phyloP scores from a whole-genome alignment of 2,113 vertebrate species.

The Aspiorhynchus laticeps region DNA sequence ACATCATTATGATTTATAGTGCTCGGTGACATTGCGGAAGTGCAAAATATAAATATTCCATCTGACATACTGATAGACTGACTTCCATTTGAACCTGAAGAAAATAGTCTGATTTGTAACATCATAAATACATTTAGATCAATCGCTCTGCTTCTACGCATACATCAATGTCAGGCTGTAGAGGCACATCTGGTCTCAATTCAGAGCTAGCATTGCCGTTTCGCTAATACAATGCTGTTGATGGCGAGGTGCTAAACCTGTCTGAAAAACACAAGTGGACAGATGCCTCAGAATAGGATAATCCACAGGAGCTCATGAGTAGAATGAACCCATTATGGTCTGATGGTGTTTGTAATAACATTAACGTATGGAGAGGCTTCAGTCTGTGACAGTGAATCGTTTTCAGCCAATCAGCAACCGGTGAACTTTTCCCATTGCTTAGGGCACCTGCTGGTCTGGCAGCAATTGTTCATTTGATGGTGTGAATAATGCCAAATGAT shows the following conservation, averaged over 20 bases:
- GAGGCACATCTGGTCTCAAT: constrained; percentile 37
- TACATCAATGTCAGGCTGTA: constrained; percentile 14
- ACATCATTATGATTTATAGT: constrained; percentile 59
- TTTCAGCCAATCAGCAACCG: constrained; percentile 30
- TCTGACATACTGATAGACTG: constrained; percentile 46
- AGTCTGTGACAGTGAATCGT: constrained; percentile 5
- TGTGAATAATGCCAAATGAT: constrained; percentile 17
- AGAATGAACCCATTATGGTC: constrained; percentile 40
- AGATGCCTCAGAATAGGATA: constrained; percentile 33
- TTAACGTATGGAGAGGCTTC: constrained; percentile 34
- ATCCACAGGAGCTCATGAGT: constrained; percentile 20
- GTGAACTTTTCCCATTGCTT: constrained; percentile 13
- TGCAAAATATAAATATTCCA: constrained; percentile 39
- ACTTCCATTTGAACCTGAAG: constrained; percentile 40
- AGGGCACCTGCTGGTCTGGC: constrained; percentile 5
- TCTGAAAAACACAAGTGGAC: constrained; percentile 13
- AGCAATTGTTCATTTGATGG: background rate
- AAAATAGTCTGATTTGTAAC: constrained; percentile 44
- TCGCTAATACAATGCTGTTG: background rate
- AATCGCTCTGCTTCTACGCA: constrained; percentile 22
- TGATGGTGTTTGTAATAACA: constrained; percentile 16
- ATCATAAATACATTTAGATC: constrained; percentile 47
- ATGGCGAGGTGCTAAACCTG: constrained; percentile 2
- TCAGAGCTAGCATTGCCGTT: constrained; percentile 11
- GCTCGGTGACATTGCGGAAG: constrained; percentile 34